A percentile compares a stretch with the other conserved stretches of the same genome.
Evolutionary conservation across 2,888 invertebrate species (phyloP).

Genomic region (Glaucopsyche alexis): DNA sequence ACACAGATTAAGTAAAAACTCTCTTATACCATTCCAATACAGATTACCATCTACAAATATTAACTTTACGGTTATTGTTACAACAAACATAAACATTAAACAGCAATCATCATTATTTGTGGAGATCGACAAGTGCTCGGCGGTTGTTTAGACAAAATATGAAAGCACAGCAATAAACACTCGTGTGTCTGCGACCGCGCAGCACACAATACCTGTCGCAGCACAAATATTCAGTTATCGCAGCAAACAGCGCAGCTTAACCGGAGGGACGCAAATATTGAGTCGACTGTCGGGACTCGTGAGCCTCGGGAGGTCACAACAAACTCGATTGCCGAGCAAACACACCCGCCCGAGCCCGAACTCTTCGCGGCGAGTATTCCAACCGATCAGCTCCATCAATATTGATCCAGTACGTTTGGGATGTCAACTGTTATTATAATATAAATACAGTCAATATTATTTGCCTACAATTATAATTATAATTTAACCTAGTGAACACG

Average conservation of each 20-base stretch:
- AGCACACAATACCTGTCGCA: not conserved
- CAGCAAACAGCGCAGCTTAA: constrained; percentile 18
- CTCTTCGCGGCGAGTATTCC: constrained; percentile 44
- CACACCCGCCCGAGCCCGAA: constrained; percentile 40
- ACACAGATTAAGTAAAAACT: not conserved
- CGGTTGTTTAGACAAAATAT: not conserved
- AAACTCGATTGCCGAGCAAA: constrained; percentile 42
- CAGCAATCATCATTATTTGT: not conserved
- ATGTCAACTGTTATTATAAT: not conserved
- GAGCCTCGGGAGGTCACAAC: constrained; percentile 33
- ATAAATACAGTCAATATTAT: not conserved
- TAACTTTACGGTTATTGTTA: not conserved
- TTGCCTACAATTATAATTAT: not conserved
- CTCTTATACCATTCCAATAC: not conserved
- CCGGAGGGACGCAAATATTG: constrained; percentile 41
- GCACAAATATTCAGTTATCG: constrained; percentile 27
- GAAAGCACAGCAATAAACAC: not conserved
- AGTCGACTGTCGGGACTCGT: constrained; percentile 13
- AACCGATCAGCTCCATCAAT: constrained; percentile 49
- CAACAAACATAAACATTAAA: constrained; percentile 4
- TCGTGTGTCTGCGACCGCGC: not conserved
- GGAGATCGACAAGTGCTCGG: not conserved
- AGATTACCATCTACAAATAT: not conserved
- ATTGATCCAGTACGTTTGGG: constrained; percentile 39
- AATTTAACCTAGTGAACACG: too few species aligned